Evolutionary conservation across 2,888 invertebrate species (phyloP).

Genomic region (Patella pellucida): DNA sequence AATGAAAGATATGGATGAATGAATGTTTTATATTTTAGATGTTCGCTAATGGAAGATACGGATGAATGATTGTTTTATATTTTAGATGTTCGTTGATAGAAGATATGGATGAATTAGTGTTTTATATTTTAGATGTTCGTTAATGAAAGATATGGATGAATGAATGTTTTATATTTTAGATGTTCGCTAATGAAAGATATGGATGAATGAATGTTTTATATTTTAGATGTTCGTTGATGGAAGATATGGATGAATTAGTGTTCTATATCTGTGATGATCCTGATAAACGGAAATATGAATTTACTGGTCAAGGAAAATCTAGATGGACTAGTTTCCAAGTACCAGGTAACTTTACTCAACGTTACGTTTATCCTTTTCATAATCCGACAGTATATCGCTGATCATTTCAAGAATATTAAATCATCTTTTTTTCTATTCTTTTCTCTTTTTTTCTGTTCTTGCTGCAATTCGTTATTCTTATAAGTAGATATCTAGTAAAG

Average conservation of each 20-base stretch:
- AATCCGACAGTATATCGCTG: too few species aligned
- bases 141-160: conserved; percentile 43
- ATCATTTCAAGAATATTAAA: too few species aligned
- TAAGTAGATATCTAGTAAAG: too few species aligned
- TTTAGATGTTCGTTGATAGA: conserved; percentile 48
- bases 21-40: conserved; percentile 55
- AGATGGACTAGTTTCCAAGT: conserved; percentile 65
- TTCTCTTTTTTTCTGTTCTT: too few species aligned
- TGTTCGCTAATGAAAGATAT: conserved; percentile 49
- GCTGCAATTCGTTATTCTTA: too few species aligned
- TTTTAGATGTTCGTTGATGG: conserved; percentile 61
- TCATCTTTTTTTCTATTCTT: too few species aligned
- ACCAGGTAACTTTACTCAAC: conserved; percentile 49
- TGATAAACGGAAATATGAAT: conserved; percentile 52
- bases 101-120: conserved; percentile 31
- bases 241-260: conserved; percentile 56
- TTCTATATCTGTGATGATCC: conserved; percentile 57
- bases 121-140: not conserved
- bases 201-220: conserved; percentile 55
- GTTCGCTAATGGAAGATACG: conserved; percentile 58
- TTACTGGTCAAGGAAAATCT: conserved; percentile 56
- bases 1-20: conserved; percentile 56
- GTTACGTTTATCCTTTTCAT: too few species aligned
- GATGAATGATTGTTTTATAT: conserved; percentile 61
- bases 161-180: too few species aligned